phyloP scores from a whole-genome alignment of 1,140 invertebrate species.

The Pseudomyrmex pallidus region DNA sequence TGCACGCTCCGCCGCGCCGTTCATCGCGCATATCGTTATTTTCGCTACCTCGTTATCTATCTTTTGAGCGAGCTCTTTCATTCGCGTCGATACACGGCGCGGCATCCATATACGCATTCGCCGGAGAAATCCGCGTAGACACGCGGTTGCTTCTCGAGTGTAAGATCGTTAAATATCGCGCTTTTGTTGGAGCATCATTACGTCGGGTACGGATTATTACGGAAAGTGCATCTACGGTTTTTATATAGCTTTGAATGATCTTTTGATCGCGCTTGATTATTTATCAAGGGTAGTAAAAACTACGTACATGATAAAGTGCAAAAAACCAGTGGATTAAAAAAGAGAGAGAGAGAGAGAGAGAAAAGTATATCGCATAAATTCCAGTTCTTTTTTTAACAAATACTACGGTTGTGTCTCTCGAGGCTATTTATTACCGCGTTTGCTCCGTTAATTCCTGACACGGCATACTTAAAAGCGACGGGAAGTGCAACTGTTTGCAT shows the following conservation, averaged over 20 bases:
- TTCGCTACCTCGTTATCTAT: slow-evolving; percentile 54
- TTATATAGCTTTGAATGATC: background rate
- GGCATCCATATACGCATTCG: background rate
- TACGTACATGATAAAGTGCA: background rate
- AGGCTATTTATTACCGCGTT: background rate
- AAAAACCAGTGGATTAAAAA: background rate
- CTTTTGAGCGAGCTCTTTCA: slow-evolving; percentile 45
- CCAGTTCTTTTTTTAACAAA: background rate
- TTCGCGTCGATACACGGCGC: slow-evolving; percentile 15
- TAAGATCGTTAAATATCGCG: slow-evolving; percentile 45
- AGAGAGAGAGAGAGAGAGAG: no score
- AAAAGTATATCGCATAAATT: background rate
- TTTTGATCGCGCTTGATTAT: background rate
- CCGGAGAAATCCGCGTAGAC: background rate
- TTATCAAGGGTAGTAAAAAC: slow-evolving; percentile 5
- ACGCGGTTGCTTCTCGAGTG: slow-evolving; percentile 3
- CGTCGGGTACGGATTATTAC: slow-evolving; percentile 17
- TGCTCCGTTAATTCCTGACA: slow-evolving; percentile 37
- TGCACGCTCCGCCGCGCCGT: slow-evolving; percentile 35
- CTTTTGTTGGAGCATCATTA: slow-evolving; percentile 21
- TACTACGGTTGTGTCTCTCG: no score
- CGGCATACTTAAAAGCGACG: slow-evolving; percentile 8
- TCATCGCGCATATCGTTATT: slow-evolving; percentile 42
- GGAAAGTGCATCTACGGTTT: background rate
- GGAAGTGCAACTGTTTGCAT: slow-evolving; percentile 61